Percentiles rank a stretch among this genome's conserved stretches.
phyloP scores from a whole-genome alignment of 2,888 invertebrate species.

The Epirrhoe alternata region DNA sequence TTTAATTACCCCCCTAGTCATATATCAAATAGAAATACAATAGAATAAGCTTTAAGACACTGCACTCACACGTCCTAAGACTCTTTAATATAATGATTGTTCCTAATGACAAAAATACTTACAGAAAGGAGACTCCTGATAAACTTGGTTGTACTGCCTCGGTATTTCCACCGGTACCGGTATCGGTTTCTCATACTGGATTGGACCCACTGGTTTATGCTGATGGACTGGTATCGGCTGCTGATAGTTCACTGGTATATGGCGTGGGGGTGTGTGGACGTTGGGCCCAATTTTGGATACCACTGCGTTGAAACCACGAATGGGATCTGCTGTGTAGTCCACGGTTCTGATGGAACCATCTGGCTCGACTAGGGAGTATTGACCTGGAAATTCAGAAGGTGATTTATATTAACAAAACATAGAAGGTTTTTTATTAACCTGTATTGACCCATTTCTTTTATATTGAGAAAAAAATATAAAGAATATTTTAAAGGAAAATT shows the following conservation, averaged over 20 bases:
- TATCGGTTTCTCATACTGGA: constrained; percentile 63
- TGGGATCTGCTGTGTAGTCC: constrained; percentile 85
- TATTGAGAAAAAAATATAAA: no score
- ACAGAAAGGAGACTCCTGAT: constrained; percentile 33
- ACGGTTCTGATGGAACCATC: constrained; percentile 83
- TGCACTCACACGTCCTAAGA: no score
- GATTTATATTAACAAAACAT: constrained; percentile 2
- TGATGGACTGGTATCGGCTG: constrained; percentile 21
- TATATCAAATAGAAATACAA: no score
- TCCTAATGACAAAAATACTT: constrained; percentile 24
- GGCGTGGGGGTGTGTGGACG: constrained; percentile 61
- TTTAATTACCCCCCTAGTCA: no score
- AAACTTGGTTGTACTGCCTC: constrained; percentile 45
- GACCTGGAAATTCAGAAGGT: constrained; percentile 64
- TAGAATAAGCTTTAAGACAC: no score
- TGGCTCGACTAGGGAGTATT: constrained; percentile 82
- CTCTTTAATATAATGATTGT: not conserved
- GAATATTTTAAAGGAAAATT: no score
- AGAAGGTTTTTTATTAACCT: no score
- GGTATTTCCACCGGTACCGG: constrained; percentile 73
- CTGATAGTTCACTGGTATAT: constrained; percentile 18
- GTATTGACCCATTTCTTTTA: no score
- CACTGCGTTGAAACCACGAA: constrained; percentile 85
- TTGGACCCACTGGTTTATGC: constrained; percentile 31
- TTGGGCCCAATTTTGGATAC: constrained; percentile 83